These are phyloP conservation scores for Himalopsyche kuldschensis DNA, from an alignment of 2,888 invertebrate species.

Conservation along the genomic window DNA sequence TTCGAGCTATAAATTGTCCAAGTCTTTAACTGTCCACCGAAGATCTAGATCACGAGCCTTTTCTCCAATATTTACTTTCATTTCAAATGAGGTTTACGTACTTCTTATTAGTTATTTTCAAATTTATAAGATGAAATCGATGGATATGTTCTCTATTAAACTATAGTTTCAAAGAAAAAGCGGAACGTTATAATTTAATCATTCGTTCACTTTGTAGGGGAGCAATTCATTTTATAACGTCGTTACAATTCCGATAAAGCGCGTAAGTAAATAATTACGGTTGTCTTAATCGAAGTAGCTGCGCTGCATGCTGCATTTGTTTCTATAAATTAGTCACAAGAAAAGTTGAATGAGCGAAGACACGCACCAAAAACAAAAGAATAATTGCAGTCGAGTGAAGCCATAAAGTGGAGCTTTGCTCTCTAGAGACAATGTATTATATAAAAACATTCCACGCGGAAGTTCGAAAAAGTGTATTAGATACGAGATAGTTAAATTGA, in stretches of 20 bases:
- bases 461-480: neutral
- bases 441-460: neutral
- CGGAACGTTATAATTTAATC: too few relatives aligned
- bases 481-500: neutral
- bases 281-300: neutral
- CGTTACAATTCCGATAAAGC: neutral
- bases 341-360: neutral
- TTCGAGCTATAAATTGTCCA: too few relatives aligned
- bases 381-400: neutral
- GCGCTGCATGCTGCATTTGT: neutral
- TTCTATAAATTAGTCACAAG: neutral
- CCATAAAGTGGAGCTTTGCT: neutral
- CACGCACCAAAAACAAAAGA: neutral
- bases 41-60: too few relatives aligned
- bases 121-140: too few relatives aligned
- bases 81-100: too few relatives aligned
- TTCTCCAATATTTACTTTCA: too few relatives aligned
- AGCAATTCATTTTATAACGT: too few relatives aligned
- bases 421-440: neutral
- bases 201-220: too few relatives aligned
- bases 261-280: neutral
- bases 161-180: too few relatives aligned
- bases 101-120: too few relatives aligned
- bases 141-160: too few relatives aligned
- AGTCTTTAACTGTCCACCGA: too few relatives aligned